phyloP scores from a whole-genome alignment of 2,113 vertebrate genomes.

The Orthochromis malagaraziensis region DNA sequence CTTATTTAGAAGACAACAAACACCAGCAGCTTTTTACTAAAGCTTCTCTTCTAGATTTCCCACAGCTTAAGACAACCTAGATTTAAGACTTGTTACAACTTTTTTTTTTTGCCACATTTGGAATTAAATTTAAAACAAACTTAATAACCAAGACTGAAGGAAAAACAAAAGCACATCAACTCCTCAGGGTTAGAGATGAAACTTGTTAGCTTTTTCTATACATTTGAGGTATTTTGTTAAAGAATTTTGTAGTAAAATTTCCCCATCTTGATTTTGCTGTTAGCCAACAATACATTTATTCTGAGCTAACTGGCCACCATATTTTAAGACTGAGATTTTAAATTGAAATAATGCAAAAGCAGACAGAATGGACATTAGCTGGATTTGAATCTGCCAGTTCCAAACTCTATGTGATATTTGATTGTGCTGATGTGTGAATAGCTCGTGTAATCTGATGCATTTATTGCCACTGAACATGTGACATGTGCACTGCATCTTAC shows the following conservation, averaged over 20 bases:
- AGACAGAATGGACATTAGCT: not conserved
- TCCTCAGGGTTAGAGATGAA: not conserved
- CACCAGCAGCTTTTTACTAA: not conserved
- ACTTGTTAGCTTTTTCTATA: not conserved
- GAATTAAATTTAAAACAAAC: not conserved
- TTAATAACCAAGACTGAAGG: not conserved
- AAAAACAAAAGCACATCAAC: fast-evolving
- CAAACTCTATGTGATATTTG: not conserved
- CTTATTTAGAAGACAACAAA: not conserved
- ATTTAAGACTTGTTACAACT: not conserved
- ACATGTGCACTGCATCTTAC: not conserved
- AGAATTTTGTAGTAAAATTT: not conserved
- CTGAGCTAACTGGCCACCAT: not conserved
- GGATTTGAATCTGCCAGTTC: not conserved
- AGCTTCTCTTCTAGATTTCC: not conserved
- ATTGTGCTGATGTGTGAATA: not conserved
- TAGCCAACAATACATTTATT: not conserved
- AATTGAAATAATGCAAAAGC: not conserved
- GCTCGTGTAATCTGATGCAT: not conserved
- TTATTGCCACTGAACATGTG: not conserved
- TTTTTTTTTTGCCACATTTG: fast-evolving
- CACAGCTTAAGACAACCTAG: not conserved
- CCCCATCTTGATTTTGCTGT: not conserved
- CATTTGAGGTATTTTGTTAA: not conserved
- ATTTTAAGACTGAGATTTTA: not conserved